Conservation (phyloP, 2,797 vertebrate genomes). For the Spatula clypeata region DNA sequence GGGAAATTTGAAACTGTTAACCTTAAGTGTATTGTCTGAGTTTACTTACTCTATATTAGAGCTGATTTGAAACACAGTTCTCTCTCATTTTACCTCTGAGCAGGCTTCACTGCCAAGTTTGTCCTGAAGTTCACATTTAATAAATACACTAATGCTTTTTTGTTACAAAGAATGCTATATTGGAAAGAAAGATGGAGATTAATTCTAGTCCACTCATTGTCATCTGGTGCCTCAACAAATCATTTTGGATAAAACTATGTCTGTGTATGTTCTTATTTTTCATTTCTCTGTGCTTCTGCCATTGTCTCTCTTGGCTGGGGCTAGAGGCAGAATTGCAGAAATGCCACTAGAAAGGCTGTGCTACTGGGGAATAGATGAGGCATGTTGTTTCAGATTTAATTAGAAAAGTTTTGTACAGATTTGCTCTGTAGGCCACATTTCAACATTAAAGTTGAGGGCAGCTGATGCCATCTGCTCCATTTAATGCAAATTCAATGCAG, state of each 20-base stretch:
- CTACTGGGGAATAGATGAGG: slow-evolving; percentile 60
- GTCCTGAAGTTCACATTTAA: background rate
- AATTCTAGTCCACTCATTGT: background rate
- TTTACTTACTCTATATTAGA: background rate
- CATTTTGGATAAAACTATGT: background rate
- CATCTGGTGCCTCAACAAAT: background rate
- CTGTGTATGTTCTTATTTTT: slow-evolving; percentile 20
- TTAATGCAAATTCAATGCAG: slow-evolving; percentile 74
- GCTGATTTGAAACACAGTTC: background rate
- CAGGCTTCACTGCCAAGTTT: background rate
- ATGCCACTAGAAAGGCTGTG: slow-evolving; percentile 63
- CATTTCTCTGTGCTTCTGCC: slow-evolving; percentile 1
- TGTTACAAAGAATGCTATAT: background rate
- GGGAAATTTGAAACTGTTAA: background rate
- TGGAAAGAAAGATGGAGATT: background rate
- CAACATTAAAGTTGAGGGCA: slow-evolving; percentile 76
- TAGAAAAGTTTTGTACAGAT: slow-evolving; percentile 77
- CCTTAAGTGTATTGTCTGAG: background rate
- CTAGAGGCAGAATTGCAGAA: slow-evolving; percentile 36
- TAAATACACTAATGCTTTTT: background rate
- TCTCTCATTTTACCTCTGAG: background rate
- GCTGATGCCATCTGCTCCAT: slow-evolving; percentile 73
- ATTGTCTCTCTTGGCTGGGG: slow-evolving; percentile 24
- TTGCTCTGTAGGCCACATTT: slow-evolving; percentile 75
- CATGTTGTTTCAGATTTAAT: slow-evolving; percentile 74